phyloP scores from a whole-genome alignment of 2,888 invertebrate species.

The Anorthoa munda region DNA sequence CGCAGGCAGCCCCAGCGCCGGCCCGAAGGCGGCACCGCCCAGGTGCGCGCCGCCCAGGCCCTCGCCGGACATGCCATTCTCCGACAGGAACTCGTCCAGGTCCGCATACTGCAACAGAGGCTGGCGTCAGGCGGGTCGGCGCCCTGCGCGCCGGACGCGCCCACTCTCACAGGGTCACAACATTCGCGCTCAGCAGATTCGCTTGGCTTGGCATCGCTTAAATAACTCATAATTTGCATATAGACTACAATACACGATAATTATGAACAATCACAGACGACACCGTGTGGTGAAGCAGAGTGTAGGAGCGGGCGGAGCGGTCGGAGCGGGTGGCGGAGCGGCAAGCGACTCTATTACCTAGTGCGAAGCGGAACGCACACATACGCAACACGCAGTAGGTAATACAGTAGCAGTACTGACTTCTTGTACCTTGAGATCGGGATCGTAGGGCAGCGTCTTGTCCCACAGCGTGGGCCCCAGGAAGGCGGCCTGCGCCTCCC shows the following conservation, averaged over 20 bases:
- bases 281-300: slow-evolving; percentile 41
- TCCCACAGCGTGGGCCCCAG: slow-evolving; percentile 99
- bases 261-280: slow-evolving; percentile 45
- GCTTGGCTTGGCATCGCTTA: slow-evolving; percentile 61
- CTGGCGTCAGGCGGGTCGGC: slow-evolving; percentile 54
- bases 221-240: slow-evolving; percentile 54
- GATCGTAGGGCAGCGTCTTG: slow-evolving; percentile 97
- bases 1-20: slow-evolving; percentile 91
- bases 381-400: slow-evolving; percentile 86
- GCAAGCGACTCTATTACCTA: slow-evolving; percentile 84
- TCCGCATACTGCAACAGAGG: slow-evolving; percentile 96
- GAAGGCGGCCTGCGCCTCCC: slow-evolving; percentile 99
- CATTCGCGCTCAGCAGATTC: slow-evolving; percentile 65
- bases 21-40: slow-evolving; percentile 92
- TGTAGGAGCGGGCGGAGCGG: slow-evolving; percentile 31
- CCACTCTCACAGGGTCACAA: slow-evolving; percentile 38
- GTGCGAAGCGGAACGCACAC: slow-evolving; percentile 80
- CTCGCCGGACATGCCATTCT: slow-evolving; percentile 98
- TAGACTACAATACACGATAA: slow-evolving; percentile 41
- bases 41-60: slow-evolving; percentile 92
- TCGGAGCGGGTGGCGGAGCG: slow-evolving; percentile 29
- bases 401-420: slow-evolving; percentile 90
- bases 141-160: slow-evolving; percentile 43
- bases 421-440: slow-evolving; percentile 98
- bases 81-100: slow-evolving; percentile 98